These are phyloP conservation scores for Melanotaenia maccullochi DNA, from an alignment of 2,797 vertebrate species.

Conservation along the genomic window DNA sequence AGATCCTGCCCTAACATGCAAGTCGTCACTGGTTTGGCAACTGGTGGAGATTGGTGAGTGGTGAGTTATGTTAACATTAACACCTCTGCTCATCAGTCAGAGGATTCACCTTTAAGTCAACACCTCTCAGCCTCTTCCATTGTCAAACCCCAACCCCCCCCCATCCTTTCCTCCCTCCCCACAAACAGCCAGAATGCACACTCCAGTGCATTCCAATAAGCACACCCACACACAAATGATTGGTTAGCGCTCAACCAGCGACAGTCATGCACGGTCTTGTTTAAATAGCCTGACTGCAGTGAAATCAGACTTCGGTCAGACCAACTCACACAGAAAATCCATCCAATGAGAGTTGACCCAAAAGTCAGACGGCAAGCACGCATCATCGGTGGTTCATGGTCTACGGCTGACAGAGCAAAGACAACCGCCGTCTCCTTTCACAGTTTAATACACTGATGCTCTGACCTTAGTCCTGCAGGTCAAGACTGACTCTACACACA, in stretches of 20 bases:
- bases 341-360: slow-evolving; percentile 24
- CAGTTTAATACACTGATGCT: slow-evolving; percentile 5
- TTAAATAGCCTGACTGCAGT: slow-evolving; percentile 39
- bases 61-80: slow-evolving; percentile 35
- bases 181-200: slow-evolving; percentile 1
- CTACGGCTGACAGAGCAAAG: slow-evolving; percentile 12
- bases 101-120: background rate
- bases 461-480: slow-evolving; percentile 40
- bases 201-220: slow-evolving; percentile 42
- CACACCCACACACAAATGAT: slow-evolving; percentile 48
- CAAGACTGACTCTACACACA: background rate
- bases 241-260: slow-evolving; percentile 40
- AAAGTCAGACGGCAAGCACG: slow-evolving; percentile 39
- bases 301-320: slow-evolving; percentile 58
- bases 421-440: slow-evolving; percentile 28
- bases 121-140: background rate
- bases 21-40: slow-evolving; percentile 54
- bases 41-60: slow-evolving; percentile 3
- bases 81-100: slow-evolving; percentile 30
- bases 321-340: slow-evolving; percentile 28
- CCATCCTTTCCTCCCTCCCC: background rate
- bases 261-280: slow-evolving; percentile 72
- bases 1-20: slow-evolving; percentile 62
- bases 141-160: background rate
- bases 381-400: slow-evolving; percentile 61